Evolutionary conservation across 2,888 invertebrate species (phyloP).

Genomic region (Parochlus steinenii): DNA sequence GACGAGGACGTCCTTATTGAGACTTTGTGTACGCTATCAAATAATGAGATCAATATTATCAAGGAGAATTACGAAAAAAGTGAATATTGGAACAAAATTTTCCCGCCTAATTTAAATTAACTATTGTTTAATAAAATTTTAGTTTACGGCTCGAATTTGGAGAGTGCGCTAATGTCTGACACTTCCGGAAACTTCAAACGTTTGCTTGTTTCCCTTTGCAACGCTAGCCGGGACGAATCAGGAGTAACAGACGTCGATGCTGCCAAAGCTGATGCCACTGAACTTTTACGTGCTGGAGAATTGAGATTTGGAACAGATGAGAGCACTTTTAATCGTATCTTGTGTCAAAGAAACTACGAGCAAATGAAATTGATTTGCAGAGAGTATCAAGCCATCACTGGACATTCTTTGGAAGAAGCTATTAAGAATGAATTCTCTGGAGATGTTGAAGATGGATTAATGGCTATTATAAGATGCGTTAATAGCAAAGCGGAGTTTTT

Average conservation of each 20-base stretch:
- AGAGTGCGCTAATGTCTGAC: constrained; percentile 69
- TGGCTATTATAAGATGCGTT: constrained; percentile 66
- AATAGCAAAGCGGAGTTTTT: constrained; percentile 68
- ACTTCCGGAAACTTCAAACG: constrained; percentile 86
- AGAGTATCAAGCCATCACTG: constrained; percentile 31
- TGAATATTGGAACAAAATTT: constrained; percentile 35
- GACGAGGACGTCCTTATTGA: constrained; percentile 77
- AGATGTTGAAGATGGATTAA: constrained; percentile 52
- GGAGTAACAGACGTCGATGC: constrained; percentile 47
- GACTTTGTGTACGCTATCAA: constrained; percentile 73
- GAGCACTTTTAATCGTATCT: constrained; percentile 65
- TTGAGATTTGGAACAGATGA: constrained; percentile 63
- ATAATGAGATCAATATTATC: constrained; percentile 66
- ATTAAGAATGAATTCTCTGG: constrained; percentile 22
- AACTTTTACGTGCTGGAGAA: constrained; percentile 58
- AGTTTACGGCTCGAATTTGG: constrained; percentile 68
- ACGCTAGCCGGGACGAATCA: constrained; percentile 54
- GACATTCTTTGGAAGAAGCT: constrained; percentile 38
- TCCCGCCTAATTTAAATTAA: no score
- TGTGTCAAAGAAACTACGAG: constrained; percentile 59
- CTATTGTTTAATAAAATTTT: constrained; percentile 16
- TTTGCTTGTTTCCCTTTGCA: constrained; percentile 69
- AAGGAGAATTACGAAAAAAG: constrained; percentile 58
- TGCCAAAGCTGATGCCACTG: constrained; percentile 69
- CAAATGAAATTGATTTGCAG: constrained; percentile 30